Percentiles rank a stretch among this genome's conserved stretches.
These are phyloP conservation scores for Pseudoatta argentina DNA, from an alignment of 1,140 invertebrate genomes.

Conservation along the genomic window DNA sequence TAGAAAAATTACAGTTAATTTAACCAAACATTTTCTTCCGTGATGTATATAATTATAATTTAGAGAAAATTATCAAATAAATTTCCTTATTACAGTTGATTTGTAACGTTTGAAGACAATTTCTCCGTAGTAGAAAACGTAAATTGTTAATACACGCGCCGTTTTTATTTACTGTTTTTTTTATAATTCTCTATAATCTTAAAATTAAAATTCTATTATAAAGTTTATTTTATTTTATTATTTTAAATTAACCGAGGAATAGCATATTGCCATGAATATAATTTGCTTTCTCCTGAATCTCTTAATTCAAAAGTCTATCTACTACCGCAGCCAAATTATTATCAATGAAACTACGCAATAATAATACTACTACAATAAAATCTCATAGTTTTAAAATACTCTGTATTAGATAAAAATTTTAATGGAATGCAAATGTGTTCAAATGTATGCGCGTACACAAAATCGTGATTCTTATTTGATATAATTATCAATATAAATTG, in stretches of 20 bases:
- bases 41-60: neutral
- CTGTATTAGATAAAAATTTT: constrained; percentile 1
- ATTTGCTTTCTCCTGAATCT: neutral
- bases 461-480: neutral
- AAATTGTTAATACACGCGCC: neutral
- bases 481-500: constrained; percentile 10
- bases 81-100: neutral
- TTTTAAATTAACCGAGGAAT: neutral
- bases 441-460: neutral
- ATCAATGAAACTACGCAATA: too few species aligned
- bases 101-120: neutral
- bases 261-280: neutral
- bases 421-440: neutral
- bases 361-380: too few species aligned
- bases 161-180: neutral
- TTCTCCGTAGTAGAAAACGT: neutral
- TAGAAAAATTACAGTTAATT: too few species aligned
- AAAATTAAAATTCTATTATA: neutral
- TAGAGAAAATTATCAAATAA: neutral
- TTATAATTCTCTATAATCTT: neutral
- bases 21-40: too few species aligned
- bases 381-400: neutral
- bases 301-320: neutral
- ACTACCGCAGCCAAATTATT: neutral
- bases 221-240: neutral